Conservation (phyloP, 2,797 vertebrate genomes). For the Gymnothorax reevesii region DNA sequence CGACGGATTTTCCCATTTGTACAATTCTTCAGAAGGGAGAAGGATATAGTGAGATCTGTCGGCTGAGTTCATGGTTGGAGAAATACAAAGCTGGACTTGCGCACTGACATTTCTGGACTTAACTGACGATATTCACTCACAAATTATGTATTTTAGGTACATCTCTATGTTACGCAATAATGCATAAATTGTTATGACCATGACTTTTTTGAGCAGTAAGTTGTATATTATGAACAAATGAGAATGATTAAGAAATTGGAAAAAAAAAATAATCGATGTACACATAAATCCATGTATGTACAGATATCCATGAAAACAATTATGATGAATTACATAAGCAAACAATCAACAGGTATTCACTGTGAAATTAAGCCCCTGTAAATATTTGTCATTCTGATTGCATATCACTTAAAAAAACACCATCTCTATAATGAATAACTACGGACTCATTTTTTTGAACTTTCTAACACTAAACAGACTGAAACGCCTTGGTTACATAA, state of each 20-base stretch:
- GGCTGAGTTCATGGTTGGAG: too few species aligned
- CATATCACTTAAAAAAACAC: background rate
- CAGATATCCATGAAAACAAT: background rate
- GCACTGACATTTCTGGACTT: too few species aligned
- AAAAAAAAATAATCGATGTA: background rate
- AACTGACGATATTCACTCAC: too few species aligned
- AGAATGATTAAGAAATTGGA: background rate
- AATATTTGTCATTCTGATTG: background rate
- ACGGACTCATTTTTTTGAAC: background rate
- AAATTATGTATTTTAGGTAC: background rate
- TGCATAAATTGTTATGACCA: background rate
- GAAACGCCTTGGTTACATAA: conserved; percentile 5
- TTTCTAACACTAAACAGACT: background rate
- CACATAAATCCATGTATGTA: background rate
- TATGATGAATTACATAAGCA: background rate
- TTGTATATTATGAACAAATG: background rate
- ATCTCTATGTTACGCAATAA: background rate
- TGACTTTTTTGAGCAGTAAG: background rate
- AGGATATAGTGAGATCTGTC: too few species aligned
- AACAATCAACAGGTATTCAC: background rate
- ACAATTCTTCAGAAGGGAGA: too few species aligned
- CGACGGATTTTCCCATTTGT: too few species aligned
- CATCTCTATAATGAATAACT: background rate
- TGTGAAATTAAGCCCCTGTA: background rate
- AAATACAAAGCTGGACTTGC: too few species aligned